Evolutionary conservation across 2,797 vertebrate species (phyloP).

Genomic region (Australoheros facetus): DNA sequence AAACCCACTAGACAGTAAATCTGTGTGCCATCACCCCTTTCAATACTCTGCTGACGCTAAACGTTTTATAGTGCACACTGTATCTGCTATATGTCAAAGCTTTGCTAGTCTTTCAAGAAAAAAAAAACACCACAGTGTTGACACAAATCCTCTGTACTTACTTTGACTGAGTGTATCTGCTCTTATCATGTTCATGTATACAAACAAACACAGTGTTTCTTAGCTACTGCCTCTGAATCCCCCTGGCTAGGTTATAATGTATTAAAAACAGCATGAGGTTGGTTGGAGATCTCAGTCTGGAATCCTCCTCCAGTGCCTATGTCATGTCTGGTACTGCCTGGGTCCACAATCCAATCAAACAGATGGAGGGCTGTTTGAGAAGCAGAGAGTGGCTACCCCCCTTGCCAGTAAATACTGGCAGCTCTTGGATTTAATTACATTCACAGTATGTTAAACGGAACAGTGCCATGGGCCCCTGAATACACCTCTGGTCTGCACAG

Average conservation of each 20-base stretch:
- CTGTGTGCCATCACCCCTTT: slow-evolving; percentile 31
- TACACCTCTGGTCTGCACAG: slow-evolving; percentile 66
- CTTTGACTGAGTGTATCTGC: slow-evolving; percentile 22
- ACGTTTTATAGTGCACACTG: slow-evolving; percentile 30
- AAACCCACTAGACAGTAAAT: slow-evolving; percentile 46
- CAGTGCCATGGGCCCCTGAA: slow-evolving; percentile 71
- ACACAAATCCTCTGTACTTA: slow-evolving; percentile 27
- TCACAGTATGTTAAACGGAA: slow-evolving; percentile 84
- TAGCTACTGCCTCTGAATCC: slow-evolving; percentile 36
- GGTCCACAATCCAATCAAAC: slow-evolving; percentile 80
- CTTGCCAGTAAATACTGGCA: slow-evolving; percentile 82
- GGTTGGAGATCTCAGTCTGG: slow-evolving; percentile 47
- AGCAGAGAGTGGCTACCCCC: slow-evolving; percentile 60
- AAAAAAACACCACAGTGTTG: slow-evolving; percentile 26
- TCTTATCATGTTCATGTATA: slow-evolving; percentile 39
- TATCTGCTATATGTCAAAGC: slow-evolving; percentile 48
- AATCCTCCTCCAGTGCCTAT: slow-evolving; percentile 54
- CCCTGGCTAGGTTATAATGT: slow-evolving; percentile 65
- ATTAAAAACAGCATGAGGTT: slow-evolving; percentile 60
- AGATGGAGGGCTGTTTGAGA: slow-evolving; percentile 81
- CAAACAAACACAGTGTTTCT: slow-evolving; percentile 32
- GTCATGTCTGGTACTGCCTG: slow-evolving; percentile 69
- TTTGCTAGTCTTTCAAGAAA: neutral
- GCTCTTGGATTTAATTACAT: slow-evolving; percentile 84
- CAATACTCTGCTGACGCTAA: slow-evolving; percentile 46